Evolutionary conservation across 2,113 vertebrate species (phyloP).

Genomic region (Myiozetetes cayanensis): DNA sequence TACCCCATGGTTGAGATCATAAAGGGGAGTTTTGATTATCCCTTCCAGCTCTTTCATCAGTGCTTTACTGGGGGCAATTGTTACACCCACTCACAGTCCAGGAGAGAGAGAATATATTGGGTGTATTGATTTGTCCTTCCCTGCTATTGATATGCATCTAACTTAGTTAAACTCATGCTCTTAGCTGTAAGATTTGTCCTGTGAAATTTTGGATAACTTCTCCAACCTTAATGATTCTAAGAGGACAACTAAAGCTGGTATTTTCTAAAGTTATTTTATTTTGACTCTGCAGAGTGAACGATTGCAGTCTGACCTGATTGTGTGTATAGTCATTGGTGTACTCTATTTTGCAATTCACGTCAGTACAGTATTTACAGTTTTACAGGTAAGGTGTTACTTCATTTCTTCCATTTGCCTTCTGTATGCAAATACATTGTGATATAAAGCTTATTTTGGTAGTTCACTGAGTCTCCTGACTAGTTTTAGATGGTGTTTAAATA

Average conservation of each 20-base stretch:
- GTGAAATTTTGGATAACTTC: background rate
- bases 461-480: background rate
- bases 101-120: background rate
- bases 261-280: background rate
- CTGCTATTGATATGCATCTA: fast-evolving
- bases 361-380: slow-evolving; percentile 95
- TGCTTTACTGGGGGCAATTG: background rate
- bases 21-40: background rate
- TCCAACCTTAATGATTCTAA: background rate
- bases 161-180: background rate
- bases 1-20: background rate
- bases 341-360: slow-evolving; percentile 98
- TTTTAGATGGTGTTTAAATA: background rate
- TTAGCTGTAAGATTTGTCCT: background rate
- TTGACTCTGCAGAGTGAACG: slow-evolving; percentile 84
- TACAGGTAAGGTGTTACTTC: slow-evolving; percentile 83
- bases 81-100: background rate
- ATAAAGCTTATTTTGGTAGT: background rate
- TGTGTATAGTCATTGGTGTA: slow-evolving; percentile 92
- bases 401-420: background rate
- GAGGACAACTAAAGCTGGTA: background rate
- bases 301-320: slow-evolving; percentile 94
- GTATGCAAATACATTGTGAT: background rate
- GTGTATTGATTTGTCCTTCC: background rate
- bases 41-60: background rate